Conservation (phyloP, 1,140 invertebrate species). For the Drosophila pandora region DNA sequence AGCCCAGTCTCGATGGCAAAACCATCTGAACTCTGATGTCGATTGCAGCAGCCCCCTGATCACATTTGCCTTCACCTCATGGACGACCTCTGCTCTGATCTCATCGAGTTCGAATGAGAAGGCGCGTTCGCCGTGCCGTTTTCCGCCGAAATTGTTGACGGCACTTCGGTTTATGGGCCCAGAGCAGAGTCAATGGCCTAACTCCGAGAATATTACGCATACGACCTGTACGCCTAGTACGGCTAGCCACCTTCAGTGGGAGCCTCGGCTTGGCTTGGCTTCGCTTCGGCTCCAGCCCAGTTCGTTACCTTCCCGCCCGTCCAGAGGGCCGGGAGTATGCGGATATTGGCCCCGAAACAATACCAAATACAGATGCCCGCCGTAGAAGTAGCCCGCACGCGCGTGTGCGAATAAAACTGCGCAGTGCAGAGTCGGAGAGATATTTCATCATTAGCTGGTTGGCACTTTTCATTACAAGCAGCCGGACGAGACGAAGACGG, state of each 20-base stretch:
- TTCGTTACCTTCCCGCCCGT: constrained; percentile 17
- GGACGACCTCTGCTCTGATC: constrained; percentile 35
- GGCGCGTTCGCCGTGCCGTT: not conserved
- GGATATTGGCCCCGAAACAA: constrained; percentile 62
- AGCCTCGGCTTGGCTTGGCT: constrained; percentile 17
- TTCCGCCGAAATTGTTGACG: constrained; percentile 47
- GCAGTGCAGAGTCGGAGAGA: constrained; percentile 65
- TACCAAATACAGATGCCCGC: constrained; percentile 1
- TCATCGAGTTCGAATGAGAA: constrained; percentile 30
- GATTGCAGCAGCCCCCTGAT: too few relatives aligned
- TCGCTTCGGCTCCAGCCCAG: constrained; percentile 4
- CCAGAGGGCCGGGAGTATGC: constrained; percentile 9
- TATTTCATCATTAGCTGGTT: constrained; percentile 78
- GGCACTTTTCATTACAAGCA: constrained; percentile 70
- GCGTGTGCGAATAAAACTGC: constrained; percentile 42
- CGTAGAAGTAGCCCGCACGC: too few relatives aligned
- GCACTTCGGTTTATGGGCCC: constrained; percentile 52
- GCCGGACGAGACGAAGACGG: constrained; percentile 24
- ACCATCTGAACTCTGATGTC: not conserved
- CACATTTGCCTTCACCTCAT: not conserved
- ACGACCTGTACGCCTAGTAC: constrained; percentile 38
- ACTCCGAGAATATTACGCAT: constrained; percentile 61
- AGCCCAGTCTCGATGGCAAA: constrained; percentile 5
- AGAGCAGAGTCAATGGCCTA: constrained; percentile 60
- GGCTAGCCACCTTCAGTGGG: constrained; percentile 20